Evolutionary conservation across 2,888 invertebrate genomes (phyloP).

Genomic region (Drosophila melanosoma): DNA sequence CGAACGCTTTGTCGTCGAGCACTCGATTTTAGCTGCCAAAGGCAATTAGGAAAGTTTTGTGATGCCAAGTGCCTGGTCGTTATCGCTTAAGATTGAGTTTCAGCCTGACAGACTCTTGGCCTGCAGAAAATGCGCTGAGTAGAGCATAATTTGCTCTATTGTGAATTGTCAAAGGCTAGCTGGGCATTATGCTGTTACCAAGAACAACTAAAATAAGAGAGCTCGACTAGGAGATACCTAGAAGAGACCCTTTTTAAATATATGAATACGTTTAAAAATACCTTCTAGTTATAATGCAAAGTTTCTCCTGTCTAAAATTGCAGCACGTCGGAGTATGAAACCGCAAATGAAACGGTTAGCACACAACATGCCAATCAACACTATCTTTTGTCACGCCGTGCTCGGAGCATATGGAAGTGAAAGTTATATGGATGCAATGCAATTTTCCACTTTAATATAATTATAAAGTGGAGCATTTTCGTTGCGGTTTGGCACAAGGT

Average conservation of each 20-base stretch:
- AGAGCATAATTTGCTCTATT: constrained; percentile 40
- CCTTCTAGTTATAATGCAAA: background rate
- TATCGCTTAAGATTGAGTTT: constrained; percentile 27
- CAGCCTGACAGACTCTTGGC: constrained; percentile 6
- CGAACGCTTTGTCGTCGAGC: constrained; percentile 49
- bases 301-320: background rate
- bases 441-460: constrained; percentile 41
- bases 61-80: constrained; percentile 33
- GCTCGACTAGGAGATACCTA: background rate
- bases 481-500: constrained; percentile 26
- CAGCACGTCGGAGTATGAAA: background rate
- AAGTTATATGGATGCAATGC: constrained; percentile 35
- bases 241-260: background rate
- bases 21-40: constrained; percentile 52
- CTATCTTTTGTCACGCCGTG: background rate
- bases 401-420: constrained; percentile 1
- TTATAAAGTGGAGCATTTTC: constrained; percentile 34
- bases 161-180: constrained; percentile 45
- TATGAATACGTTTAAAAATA: too few relatives aligned
- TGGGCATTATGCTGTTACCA: constrained; percentile 11
- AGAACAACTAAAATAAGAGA: background rate
- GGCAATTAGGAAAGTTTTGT: constrained; percentile 63
- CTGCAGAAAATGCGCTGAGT: constrained; percentile 9
- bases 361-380: constrained; percentile 21
- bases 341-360: constrained; percentile 27